Conservation (phyloP, 2,113 vertebrate species). For the Triplophysa siluroides region DNA sequence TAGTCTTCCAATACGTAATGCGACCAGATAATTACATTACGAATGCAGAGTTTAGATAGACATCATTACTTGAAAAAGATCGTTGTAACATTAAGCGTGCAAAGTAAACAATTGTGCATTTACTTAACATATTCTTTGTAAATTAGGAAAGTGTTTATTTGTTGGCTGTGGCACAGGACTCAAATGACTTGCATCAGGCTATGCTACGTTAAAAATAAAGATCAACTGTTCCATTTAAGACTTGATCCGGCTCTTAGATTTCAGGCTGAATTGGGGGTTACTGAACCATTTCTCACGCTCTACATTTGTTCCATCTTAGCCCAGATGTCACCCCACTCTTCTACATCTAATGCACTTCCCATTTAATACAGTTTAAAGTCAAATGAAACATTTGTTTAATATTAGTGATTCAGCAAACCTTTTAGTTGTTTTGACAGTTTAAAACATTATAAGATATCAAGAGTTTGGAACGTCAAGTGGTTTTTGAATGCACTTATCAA, state of each 20-base stretch:
- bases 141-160: slow-evolving; percentile 23
- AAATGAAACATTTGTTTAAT: neutral
- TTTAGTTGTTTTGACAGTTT: neutral
- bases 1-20: neutral
- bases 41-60: slow-evolving; percentile 14
- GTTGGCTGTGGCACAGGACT: slow-evolving; percentile 10
- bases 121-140: neutral
- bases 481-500: too few species aligned
- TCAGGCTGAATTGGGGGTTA: slow-evolving; percentile 61
- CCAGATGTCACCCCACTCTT: slow-evolving; percentile 16
- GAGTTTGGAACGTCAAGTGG: too few species aligned
- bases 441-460: neutral
- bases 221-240: slow-evolving; percentile 61
- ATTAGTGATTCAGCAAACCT: slow-evolving; percentile 11
- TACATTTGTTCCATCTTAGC: slow-evolving; percentile 35
- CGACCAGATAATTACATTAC: slow-evolving; percentile 20
- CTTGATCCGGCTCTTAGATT: slow-evolving; percentile 61
- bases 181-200: slow-evolving; percentile 16
- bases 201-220: slow-evolving; percentile 54
- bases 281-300: slow-evolving; percentile 51
- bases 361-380: neutral
- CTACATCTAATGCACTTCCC: slow-evolving; percentile 10
- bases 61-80: neutral
- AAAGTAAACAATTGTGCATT: slow-evolving; percentile 9
- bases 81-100: slow-evolving; percentile 9